These are phyloP conservation scores for Thamnophis sirtalis DNA, from an alignment of 2,113 vertebrate species.

Conservation along the genomic window DNA sequence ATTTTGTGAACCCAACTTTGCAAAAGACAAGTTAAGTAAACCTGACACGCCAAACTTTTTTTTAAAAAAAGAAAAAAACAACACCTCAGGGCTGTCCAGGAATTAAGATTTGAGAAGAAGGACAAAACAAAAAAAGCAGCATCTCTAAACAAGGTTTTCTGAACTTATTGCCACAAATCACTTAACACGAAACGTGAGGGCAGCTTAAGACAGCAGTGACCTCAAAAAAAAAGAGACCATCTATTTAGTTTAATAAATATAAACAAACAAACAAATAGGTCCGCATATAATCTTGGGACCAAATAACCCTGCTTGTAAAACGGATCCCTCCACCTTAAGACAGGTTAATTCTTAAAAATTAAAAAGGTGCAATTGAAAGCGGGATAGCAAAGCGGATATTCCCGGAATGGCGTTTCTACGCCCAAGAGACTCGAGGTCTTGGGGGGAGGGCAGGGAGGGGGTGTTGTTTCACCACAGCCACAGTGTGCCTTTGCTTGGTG, in stretches of 20 bases:
- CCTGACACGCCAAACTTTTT: neutral
- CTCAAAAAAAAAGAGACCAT: neutral
- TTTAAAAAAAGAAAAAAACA: neutral
- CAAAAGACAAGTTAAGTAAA: neutral
- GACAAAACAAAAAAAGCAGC: neutral
- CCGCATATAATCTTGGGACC: neutral
- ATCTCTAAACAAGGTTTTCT: neutral
- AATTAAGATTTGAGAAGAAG: neutral
- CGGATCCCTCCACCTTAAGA: too few species aligned
- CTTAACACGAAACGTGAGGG: neutral
- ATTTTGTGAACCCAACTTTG: neutral
- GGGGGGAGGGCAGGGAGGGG: too few species aligned
- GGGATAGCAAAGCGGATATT: neutral
- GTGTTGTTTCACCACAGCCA: neutral
- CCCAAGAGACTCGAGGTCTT: neutral
- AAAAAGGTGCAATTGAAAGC: neutral
- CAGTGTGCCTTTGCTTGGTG: too few species aligned
- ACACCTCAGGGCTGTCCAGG: neutral
- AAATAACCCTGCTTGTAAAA: neutral
- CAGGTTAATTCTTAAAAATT: neutral
- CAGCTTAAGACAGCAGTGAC: neutral
- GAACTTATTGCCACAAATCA: neutral
- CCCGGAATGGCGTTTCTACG: too few species aligned
- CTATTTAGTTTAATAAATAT: neutral
- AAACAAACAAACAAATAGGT: neutral